phyloP scores from a whole-genome alignment of 2,113 vertebrate genomes.

The Gadus macrocephalus region DNA sequence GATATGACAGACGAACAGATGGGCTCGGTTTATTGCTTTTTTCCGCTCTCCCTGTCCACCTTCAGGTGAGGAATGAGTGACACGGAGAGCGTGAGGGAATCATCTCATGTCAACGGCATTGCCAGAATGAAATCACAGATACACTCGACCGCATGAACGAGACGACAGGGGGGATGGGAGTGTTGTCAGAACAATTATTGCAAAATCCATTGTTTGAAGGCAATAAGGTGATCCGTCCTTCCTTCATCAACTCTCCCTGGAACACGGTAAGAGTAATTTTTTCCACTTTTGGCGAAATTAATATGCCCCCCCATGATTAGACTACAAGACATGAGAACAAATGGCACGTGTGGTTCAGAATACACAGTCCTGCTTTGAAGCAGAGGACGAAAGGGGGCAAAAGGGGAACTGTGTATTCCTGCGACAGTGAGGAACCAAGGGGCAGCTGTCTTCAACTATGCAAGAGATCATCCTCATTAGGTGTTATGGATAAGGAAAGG shows the following conservation, averaged over 20 bases:
- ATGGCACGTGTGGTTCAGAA: conserved; percentile 39
- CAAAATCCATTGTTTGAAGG: conserved; percentile 52
- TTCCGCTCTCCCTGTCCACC: conserved; percentile 49
- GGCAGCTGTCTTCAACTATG: too few species aligned
- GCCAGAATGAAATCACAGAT: conserved; percentile 62
- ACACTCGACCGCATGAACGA: conserved; percentile 70
- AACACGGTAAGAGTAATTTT: conserved; percentile 35
- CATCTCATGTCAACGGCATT: conserved; percentile 69
- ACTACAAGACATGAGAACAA: conserved; percentile 52
- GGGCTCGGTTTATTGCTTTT: conserved; percentile 65
- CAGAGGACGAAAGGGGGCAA: too few species aligned
- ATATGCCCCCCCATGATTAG: conserved; percentile 53
- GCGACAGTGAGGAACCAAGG: too few species aligned
- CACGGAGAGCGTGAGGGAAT: conserved; percentile 57
- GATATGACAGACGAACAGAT: conserved; percentile 72
- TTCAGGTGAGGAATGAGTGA: conserved; percentile 48
- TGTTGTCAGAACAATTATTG: conserved; percentile 64
- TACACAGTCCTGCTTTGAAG: conserved; percentile 9
- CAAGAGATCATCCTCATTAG: too few species aligned
- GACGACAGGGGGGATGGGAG: conserved; percentile 57
- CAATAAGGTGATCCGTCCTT: conserved; percentile 41
- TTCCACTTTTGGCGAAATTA: conserved; percentile 48
- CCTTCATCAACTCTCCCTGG: conserved; percentile 35
- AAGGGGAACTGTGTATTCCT: too few species aligned
- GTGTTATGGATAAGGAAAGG: too few species aligned